These are phyloP conservation scores for Cnemophilus loriae DNA, from an alignment of 2,113 vertebrate species.

Conservation along the genomic window DNA sequence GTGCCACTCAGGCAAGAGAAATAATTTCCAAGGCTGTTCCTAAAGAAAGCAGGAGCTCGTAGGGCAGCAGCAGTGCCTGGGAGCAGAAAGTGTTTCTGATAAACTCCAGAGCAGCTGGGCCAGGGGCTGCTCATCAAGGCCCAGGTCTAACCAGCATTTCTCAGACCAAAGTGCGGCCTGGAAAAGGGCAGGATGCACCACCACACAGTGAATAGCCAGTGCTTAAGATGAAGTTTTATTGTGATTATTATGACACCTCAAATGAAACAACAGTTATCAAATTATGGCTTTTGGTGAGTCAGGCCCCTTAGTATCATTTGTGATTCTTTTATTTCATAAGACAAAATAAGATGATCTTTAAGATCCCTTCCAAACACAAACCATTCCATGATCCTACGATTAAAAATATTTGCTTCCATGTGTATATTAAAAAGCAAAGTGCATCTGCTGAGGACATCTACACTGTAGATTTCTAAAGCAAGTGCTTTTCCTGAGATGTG, in stretches of 20 bases:
- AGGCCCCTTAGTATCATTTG: too few species aligned
- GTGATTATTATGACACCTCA: neutral
- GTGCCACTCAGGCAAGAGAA: neutral
- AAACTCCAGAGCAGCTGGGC: neutral
- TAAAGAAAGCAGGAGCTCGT: neutral
- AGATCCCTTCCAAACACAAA: neutral
- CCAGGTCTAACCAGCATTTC: accelerated
- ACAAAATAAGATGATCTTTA: neutral
- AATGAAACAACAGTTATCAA: neutral
- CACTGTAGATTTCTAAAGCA: neutral
- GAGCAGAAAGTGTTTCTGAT: too few species aligned
- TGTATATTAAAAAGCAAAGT: neutral
- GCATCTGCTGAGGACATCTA: neutral
- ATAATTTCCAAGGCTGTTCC: neutral
- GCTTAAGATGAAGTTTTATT: neutral
- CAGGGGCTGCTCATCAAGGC: neutral
- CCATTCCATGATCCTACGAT: neutral
- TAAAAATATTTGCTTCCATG: neutral
- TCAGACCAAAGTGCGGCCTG: accelerated
- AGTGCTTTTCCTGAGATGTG: neutral
- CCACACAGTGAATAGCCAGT: neutral
- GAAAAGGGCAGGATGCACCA: too few species aligned
- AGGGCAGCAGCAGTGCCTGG: neutral
- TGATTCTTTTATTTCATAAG: neutral
- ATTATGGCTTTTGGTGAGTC: neutral